These are phyloP conservation scores for Chaunax sp. DNA, from an alignment of 2,797 vertebrate genomes.

Conservation along the genomic window DNA sequence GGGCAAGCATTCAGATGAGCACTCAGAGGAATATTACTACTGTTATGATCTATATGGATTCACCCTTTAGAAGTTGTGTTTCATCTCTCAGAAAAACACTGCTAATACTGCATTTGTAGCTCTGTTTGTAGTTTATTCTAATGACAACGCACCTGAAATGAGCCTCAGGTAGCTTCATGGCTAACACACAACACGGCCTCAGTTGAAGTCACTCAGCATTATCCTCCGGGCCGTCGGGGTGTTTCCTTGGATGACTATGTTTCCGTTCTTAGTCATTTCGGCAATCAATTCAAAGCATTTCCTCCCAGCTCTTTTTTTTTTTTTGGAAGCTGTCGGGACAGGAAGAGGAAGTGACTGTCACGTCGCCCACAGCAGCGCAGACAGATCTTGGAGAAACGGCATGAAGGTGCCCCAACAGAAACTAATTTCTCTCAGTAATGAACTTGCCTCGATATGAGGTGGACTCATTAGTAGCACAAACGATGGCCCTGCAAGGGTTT, in stretches of 20 bases:
- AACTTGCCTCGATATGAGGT: constrained; percentile 48
- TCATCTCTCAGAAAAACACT: not conserved
- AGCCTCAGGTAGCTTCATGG: not conserved
- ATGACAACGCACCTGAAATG: not conserved
- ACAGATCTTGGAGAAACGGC: constrained; percentile 21
- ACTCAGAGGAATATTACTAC: not conserved
- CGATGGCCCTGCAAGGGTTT: constrained; percentile 8
- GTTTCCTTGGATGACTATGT: constrained; percentile 26
- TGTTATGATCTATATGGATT: constrained; percentile 19
- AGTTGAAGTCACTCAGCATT: constrained; percentile 20
- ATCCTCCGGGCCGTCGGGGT: constrained; percentile 2
- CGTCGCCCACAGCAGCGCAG: constrained; percentile 14
- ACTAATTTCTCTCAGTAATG: constrained; percentile 59
- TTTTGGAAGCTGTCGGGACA: constrained; percentile 41
- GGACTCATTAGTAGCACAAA: constrained; percentile 38
- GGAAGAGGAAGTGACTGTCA: constrained; percentile 44
- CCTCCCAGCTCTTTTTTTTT: constrained; percentile 24
- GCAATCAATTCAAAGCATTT: constrained; percentile 30
- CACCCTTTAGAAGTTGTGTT: no score
- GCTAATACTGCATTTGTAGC: no score
- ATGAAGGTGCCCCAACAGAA: constrained; percentile 52
- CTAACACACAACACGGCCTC: constrained; percentile 1
- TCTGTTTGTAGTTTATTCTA: not conserved
- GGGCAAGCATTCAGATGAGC: constrained; percentile 11
- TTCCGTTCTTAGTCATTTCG: constrained; percentile 20